Percentiles rank a stretch among this genome's conserved stretches.
Conservation (phyloP, 1,140 invertebrate genomes). For the Copidosoma floridanum region DNA sequence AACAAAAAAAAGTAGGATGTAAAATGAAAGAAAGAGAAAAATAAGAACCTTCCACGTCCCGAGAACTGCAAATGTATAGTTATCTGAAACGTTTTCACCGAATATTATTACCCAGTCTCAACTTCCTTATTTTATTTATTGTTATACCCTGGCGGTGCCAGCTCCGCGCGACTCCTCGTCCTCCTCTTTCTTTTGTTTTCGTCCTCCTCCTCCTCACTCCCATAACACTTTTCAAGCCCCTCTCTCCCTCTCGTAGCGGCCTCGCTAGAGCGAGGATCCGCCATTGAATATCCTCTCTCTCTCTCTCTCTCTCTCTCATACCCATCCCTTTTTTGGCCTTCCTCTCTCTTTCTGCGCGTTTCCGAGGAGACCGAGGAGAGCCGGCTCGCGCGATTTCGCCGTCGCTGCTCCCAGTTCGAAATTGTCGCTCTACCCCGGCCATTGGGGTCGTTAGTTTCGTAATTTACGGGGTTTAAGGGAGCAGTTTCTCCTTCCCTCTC, state of each 20-base stretch:
- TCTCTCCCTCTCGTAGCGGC: conserved; percentile 26
- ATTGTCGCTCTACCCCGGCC: conserved; percentile 28
- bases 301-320: conserved; percentile 26
- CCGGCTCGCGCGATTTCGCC: conserved; percentile 28
- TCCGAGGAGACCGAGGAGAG: conserved; percentile 32
- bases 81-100: conserved; percentile 29
- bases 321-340: conserved; percentile 40
- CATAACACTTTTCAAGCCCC: conserved; percentile 20
- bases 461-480: conserved; percentile 47
- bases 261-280: no score
- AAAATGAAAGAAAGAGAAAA: background rate
- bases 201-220: conserved; percentile 27
- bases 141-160: background rate
- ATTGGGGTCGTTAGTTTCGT: conserved; percentile 44
- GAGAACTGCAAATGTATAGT: conserved; percentile 27
- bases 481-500: conserved; percentile 8
- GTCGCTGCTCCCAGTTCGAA: conserved; percentile 28
- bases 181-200: background rate
- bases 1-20: background rate
- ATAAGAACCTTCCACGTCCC: conserved; percentile 5
- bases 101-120: conserved; percentile 27
- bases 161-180: conserved; percentile 1
- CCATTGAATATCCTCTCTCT: conserved; percentile 28
- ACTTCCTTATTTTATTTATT: conserved; percentile 31
- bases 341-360: conserved; percentile 34